Conservation (phyloP, 2,888 invertebrate genomes). For the Drosophila quinaria region DNA sequence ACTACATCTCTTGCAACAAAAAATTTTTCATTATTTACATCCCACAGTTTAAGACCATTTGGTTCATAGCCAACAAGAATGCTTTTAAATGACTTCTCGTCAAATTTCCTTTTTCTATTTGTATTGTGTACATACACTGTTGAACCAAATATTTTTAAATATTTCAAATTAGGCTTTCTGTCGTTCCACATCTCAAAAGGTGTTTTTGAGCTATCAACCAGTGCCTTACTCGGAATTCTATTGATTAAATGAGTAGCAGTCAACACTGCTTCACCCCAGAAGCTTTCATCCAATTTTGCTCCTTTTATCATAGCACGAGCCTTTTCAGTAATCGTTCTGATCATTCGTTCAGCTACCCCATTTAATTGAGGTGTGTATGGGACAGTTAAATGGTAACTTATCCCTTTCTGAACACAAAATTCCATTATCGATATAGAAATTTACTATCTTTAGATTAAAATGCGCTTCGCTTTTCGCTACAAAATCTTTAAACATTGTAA, state of each 20-base stretch:
- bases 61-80: conserved; percentile 2
- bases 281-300: not conserved
- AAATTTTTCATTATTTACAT: not conserved
- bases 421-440: too few relatives aligned
- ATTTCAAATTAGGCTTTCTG: not conserved
- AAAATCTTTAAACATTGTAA: not conserved
- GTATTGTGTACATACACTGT: not conserved
- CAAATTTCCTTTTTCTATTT: not conserved
- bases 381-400: too few relatives aligned
- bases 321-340: too few relatives aligned
- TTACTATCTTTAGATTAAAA: too few relatives aligned
- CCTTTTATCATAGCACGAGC: not conserved
- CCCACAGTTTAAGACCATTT: not conserved
- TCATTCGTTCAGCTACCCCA: too few relatives aligned
- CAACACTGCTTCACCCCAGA: conserved; percentile 1
- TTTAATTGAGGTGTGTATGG: too few relatives aligned
- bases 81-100: not conserved
- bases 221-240: not conserved
- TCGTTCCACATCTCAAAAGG: conserved; percentile 4
- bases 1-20: not conserved
- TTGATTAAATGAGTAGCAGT: not conserved
- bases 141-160: not conserved
- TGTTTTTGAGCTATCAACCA: not conserved
- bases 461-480: too few relatives aligned
- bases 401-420: too few relatives aligned